phyloP scores from a whole-genome alignment of 2,113 vertebrate genomes.

The Macrotis lagotis region DNA sequence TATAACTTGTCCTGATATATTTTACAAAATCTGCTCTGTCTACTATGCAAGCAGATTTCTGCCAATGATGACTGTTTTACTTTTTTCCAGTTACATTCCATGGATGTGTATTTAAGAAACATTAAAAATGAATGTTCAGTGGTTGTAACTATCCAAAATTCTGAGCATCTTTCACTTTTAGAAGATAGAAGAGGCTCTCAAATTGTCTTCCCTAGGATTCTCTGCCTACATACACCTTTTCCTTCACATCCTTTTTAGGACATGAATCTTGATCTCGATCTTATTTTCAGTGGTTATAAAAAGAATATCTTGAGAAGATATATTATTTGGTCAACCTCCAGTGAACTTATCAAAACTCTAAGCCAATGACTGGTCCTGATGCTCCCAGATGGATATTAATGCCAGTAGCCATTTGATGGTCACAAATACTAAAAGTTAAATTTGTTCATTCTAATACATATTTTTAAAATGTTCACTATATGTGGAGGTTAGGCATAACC shows the following conservation, averaged over 20 bases:
- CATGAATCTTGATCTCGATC: background rate
- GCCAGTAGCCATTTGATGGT: background rate
- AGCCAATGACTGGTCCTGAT: background rate
- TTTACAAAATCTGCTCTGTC: constrained; percentile 65
- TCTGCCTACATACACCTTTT: background rate
- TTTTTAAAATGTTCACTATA: background rate
- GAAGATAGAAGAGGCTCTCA: background rate
- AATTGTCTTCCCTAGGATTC: background rate
- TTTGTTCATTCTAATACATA: background rate
- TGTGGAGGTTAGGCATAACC: background rate
- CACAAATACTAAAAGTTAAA: background rate
- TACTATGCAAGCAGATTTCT: constrained; percentile 54
- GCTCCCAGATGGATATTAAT: constrained; percentile 26
- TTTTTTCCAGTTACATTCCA: constrained; percentile 60
- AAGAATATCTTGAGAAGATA: background rate
- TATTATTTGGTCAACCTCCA: background rate
- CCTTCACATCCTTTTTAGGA: background rate
- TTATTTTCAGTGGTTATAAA: fast-evolving
- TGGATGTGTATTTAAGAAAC: constrained; percentile 17
- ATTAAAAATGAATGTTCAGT: constrained; percentile 18
- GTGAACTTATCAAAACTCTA: background rate
- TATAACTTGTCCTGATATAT: constrained; percentile 34
- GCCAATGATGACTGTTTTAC: constrained; percentile 68
- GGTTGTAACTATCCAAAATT: constrained; percentile 14
- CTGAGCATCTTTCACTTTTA: background rate